Evolutionary conservation across 2,888 invertebrate genomes (phyloP), one percentile per base, ranked within the genome.

Genomic region (Hyposoter didymator): DNA sequence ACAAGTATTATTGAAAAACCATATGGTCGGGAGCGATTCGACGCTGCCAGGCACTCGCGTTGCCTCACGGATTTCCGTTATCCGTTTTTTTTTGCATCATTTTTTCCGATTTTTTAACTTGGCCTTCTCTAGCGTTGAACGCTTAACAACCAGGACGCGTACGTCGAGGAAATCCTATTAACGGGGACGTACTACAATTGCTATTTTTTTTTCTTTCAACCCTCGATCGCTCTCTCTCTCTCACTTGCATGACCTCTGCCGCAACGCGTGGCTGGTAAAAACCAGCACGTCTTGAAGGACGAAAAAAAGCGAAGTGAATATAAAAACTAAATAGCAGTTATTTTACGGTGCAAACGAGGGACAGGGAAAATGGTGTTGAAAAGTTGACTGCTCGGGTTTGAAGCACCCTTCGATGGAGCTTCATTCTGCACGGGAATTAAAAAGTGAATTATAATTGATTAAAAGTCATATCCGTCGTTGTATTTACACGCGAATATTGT

Each of bases 81-180:
- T 78, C 69, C 43, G n/a, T 78, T 32, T 59, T 43, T 45, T 62
- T 76, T 35, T 14, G 12, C 39, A 39, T 39, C 1, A 45, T 55
- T 59, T 55, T 69, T 28, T 69, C 17, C 17, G 19, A 28, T 45
- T 67, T 67, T 78, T 67, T 55, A 7, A 28, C 22, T 76, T 39
- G 49, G 28, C 49, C 14, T 35, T 19, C 59, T 43, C 28, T 47
- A 14, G 28, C 78, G 78, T 69, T 69, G 69, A 69, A 78, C 69
- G 39, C 69, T 78, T 78, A 78, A 78, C 67, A 78, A 69, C 43
- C 78, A 69, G 55, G 39, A 78, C 69, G 69, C 78, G 78, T 78
- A 78, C 69, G 69, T 35, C 45, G 67, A 43, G 45, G 55, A 69
- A 69, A 69, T 69, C 69, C 78, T 69, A 78, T 78, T 69, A 78